Base-by-base conservation (phyloP, 35 echinoderm and acorn worm species). In the Chiridota heheva region DNA sequence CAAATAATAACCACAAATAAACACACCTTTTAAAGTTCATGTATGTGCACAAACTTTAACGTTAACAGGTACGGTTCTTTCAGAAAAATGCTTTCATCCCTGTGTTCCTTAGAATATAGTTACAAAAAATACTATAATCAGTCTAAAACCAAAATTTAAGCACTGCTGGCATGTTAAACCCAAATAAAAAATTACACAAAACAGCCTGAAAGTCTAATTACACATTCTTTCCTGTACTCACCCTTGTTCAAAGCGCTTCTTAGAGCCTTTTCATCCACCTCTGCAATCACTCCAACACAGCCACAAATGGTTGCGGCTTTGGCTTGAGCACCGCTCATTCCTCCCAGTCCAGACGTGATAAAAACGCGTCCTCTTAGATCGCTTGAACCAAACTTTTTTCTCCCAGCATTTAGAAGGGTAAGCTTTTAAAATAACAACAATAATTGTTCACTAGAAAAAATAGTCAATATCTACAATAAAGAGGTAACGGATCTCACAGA, bases 261-360 rank as follows among this genome's bases (percentile, higher is more conserved):
- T 7, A 97, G 60, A 10, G 93, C 88, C 27, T 88, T 85, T 45
- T 88, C 88, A 66, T 84, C 91, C 72, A 91, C 84, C 64, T 97
- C 93, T 35, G 93, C 93, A 36, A 97, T 87, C 1, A 97, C 88
- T 5, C 93, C 93, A 30, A 97, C 81, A 74, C 93, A 97, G 0
- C 93, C 93, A 59, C 83, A 91, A 31, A 97, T 97, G 27, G 88
- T 85, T 7, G 93, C 93, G 31, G 93, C 93, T 59, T 97, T 97
- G 29, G 93, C 93, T 47, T 97, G 93, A n/a, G 93, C 93, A 43
- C 93, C 93, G 68, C 93, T 97, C 93, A 97, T 97, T 4, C 93
- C 93, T 13, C 93, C 93, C 7, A 97, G 84, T 25, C 93, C 93
- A 24, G 93, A 85, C 16, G 88, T 84, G 28, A 97, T 27, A 60